Evolutionary conservation across 1,140 invertebrate genomes (phyloP).

Genomic region (Archegozetes longisetosus): DNA sequence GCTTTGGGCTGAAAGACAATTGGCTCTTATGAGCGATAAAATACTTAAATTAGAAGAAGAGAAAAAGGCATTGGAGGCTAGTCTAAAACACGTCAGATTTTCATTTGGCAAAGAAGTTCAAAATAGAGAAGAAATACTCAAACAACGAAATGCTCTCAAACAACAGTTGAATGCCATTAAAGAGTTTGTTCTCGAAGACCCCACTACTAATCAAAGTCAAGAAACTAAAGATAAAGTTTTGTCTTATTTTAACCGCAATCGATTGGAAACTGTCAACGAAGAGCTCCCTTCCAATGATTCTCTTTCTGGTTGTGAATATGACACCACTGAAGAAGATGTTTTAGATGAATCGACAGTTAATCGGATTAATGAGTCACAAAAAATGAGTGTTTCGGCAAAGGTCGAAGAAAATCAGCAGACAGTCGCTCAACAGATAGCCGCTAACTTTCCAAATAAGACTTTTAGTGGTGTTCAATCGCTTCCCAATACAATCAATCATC

Average conservation of each 20-base stretch:
- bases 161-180: not conserved
- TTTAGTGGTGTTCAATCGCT: conserved; percentile 12
- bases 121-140: not conserved
- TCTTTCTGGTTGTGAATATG: conserved; percentile 29
- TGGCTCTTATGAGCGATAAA: not conserved
- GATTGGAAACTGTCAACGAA: not conserved
- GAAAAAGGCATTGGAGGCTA: not conserved
- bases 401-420: no score
- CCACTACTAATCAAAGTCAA: not conserved
- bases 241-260: not conserved
- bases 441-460: conserved; percentile 16
- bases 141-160: not conserved
- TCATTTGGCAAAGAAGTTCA: not conserved
- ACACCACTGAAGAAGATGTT: conserved; percentile 67
- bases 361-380: conserved; percentile 33
- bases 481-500: conserved; percentile 27
- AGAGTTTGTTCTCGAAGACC: not conserved
- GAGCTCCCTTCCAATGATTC: not conserved
- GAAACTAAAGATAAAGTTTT: conserved; percentile 2
- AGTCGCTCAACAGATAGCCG: conserved; percentile 36
- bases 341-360: conserved; percentile 13
- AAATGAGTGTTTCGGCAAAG: no score
- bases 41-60: not conserved
- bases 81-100: not conserved
- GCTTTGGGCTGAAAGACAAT: not conserved